Percentiles rank a stretch among this genome's conserved stretches.
Evolutionary conservation across 2,797 vertebrate genomes (phyloP).

Genomic region (Manis crassicaudata): DNA sequence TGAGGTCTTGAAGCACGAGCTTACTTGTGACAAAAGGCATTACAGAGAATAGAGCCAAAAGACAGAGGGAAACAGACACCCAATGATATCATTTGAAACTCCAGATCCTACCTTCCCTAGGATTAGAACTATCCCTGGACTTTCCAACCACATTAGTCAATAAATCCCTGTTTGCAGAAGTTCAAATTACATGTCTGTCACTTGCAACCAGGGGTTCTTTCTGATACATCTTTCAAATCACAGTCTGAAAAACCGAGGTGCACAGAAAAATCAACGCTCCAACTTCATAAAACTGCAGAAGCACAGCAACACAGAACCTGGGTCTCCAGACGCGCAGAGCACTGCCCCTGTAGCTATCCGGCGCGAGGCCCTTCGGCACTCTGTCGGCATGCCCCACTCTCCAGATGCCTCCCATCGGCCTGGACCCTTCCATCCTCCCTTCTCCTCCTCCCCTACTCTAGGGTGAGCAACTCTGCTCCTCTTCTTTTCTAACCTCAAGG

Average conservation of each 20-base stretch:
- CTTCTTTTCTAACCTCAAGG: slow-evolving; percentile 47
- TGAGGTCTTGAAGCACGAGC: neutral
- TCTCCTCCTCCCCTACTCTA: neutral
- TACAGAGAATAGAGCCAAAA: neutral
- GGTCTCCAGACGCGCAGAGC: neutral
- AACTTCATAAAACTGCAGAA: neutral
- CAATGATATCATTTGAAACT: neutral
- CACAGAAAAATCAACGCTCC: neutral
- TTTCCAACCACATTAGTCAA: neutral
- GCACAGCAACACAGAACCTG: neutral
- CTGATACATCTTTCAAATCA: neutral
- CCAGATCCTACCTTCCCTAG: neutral
- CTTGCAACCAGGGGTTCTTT: neutral
- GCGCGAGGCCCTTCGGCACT: neutral
- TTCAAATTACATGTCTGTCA: neutral
- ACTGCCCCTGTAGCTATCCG: neutral
- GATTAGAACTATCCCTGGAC: neutral
- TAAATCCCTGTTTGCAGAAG: neutral
- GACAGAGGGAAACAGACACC: neutral
- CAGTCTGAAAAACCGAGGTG: neutral
- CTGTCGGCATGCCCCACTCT: accelerated
- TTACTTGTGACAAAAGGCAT: neutral
- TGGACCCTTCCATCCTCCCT: neutral
- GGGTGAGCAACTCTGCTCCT: neutral
- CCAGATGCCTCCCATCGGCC: neutral